These are phyloP conservation scores for Perodicticus potto DNA, from an alignment of 2,797 vertebrate genomes.

Conservation along the genomic window DNA sequence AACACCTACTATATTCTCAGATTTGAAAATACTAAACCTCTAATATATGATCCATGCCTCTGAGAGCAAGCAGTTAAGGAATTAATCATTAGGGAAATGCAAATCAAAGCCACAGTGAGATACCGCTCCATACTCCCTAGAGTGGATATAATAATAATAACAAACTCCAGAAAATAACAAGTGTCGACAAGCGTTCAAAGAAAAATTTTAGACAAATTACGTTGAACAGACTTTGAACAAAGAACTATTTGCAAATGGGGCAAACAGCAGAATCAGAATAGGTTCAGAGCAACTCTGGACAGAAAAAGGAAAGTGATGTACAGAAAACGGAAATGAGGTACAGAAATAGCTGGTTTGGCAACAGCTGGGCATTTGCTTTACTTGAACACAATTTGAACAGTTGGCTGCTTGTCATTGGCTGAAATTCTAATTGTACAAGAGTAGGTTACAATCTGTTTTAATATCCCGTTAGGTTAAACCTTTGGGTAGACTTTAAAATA, in stretches of 20 bases:
- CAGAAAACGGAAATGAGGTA: not conserved
- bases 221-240: not conserved
- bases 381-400: not conserved
- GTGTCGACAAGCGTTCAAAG: not conserved
- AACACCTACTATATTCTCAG: not conserved
- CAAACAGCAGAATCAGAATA: not conserved
- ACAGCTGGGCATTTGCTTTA: not conserved
- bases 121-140: not conserved
- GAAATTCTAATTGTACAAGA: not conserved
- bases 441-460: not conserved
- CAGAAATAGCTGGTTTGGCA: not conserved
- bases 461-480: not conserved
- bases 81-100: not conserved
- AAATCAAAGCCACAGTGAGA: constrained; percentile 9
- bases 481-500: not conserved
- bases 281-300: not conserved
- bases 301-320: not conserved
- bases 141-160: not conserved
- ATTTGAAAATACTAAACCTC: not conserved
- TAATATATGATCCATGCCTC: not conserved
- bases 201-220: not conserved
- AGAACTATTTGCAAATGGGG: not conserved
- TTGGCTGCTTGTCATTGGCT: not conserved
- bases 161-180: not conserved
- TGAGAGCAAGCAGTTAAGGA: not conserved